Evolutionary conservation across 2,797 vertebrate genomes (phyloP).

Genomic region (Rhinella marina): DNA sequence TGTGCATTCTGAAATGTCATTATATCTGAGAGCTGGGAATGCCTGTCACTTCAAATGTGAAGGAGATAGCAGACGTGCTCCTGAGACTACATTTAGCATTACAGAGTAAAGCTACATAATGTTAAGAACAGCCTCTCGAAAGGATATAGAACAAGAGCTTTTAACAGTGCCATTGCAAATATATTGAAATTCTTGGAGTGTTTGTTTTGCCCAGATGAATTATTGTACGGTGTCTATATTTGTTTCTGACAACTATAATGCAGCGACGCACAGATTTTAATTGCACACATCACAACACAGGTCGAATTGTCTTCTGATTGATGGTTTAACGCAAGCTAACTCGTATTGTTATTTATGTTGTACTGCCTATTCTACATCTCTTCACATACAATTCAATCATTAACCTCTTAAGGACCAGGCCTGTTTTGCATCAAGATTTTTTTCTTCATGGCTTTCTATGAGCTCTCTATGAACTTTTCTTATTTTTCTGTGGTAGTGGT

Average conservation of each 20-base stretch:
- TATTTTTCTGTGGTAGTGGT: no score
- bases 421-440: no score
- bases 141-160: conserved; percentile 10
- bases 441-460: no score
- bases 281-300: background rate
- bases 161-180: conserved; percentile 23
- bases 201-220: background rate
- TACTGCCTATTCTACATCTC: background rate
- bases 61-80: conserved; percentile 53
- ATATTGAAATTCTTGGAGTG: background rate
- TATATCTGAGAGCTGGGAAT: conserved; percentile 51
- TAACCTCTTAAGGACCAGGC: background rate
- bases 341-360: background rate
- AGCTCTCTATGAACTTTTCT: no score
- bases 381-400: background rate
- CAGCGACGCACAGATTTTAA: background rate
- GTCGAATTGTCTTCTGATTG: background rate
- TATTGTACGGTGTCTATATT: background rate
- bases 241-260: background rate
- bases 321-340: background rate
- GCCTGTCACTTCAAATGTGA: conserved; percentile 58
- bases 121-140: background rate
- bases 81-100: conserved; percentile 54
- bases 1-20: conserved; percentile 55
- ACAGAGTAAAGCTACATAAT: conserved; percentile 31